These are phyloP conservation scores for Tympanoctomys barrerae DNA, from an alignment of 2,797 vertebrate species.

Conservation along the genomic window DNA sequence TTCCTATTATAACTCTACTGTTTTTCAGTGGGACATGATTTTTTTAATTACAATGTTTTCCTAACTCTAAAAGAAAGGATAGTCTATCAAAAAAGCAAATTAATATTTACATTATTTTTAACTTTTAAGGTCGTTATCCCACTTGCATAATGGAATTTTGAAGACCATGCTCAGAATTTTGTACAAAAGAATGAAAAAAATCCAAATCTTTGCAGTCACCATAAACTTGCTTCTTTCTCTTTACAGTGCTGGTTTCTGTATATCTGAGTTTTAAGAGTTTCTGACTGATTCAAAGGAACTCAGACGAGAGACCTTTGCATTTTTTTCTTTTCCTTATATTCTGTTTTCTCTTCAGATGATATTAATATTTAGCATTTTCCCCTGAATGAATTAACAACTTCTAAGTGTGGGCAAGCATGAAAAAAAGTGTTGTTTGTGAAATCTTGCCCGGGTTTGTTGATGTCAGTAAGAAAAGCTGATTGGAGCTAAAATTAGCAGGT, in stretches of 20 bases:
- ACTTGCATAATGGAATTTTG: not conserved
- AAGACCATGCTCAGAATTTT: conserved; percentile 19
- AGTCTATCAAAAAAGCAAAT: not conserved
- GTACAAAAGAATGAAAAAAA: conserved; percentile 11
- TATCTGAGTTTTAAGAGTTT: conserved; percentile 3
- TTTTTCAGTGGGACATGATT: not conserved
- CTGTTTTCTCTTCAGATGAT: no score
- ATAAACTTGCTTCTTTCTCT: not conserved
- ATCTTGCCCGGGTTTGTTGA: not conserved
- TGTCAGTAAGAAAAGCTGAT: not conserved
- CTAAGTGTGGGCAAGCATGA: not conserved
- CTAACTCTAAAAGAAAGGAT: not conserved
- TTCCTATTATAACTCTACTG: not conserved
- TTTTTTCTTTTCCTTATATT: not conserved
- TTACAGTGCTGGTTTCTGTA: not conserved
- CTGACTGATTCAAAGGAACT: not conserved
- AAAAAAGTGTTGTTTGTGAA: conserved; percentile 29
- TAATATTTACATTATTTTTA: conserved; percentile 26
- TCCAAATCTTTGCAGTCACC: not conserved
- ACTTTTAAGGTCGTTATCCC: not conserved
- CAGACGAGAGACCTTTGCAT: not conserved
- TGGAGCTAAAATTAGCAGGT: conserved; percentile 14
- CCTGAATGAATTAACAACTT: conserved; percentile 41
- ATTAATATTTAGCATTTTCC: no score
- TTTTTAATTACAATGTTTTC: not conserved